These are phyloP conservation scores for Scylla paramamosain DNA, from an alignment of 1,140 invertebrate species.

Conservation along the genomic window DNA sequence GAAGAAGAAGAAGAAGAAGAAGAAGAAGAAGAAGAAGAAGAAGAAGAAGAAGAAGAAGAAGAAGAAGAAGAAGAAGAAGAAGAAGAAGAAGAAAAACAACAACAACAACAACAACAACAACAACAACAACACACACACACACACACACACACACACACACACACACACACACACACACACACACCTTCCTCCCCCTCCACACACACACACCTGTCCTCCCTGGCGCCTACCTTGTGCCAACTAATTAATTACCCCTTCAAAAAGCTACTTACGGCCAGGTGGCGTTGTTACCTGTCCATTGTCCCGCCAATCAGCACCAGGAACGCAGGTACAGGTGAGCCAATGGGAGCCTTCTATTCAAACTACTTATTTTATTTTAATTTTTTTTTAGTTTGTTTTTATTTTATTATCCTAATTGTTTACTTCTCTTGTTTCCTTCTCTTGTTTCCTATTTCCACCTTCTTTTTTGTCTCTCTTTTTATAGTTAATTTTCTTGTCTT, in stretches of 20 bases:
- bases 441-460: not conserved
- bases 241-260: conserved; percentile 2
- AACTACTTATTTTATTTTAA: not conserved
- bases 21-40: too few species aligned
- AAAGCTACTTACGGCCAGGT: not conserved
- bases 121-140: too few species aligned
- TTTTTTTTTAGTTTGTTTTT: not conserved
- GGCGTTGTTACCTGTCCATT: not conserved
- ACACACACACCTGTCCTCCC: not conserved
- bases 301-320: not conserved
- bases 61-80: too few species aligned
- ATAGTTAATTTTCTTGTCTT: too few species aligned
- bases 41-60: too few species aligned
- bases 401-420: too few species aligned
- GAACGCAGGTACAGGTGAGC: not conserved
- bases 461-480: not conserved
- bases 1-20: too few species aligned
- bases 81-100: too few species aligned
- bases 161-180: too few species aligned
- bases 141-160: too few species aligned
- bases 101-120: too few species aligned
- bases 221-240: conserved; percentile 22
- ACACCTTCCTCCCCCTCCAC: not conserved
- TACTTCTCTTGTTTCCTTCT: too few species aligned
- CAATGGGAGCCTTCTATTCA: not conserved